A percentile compares a stretch with the other conserved stretches of the same genome.
Evolutionary conservation across 2,797 vertebrate genomes (phyloP).

Genomic region (Acrossocheilus fasciatus): DNA sequence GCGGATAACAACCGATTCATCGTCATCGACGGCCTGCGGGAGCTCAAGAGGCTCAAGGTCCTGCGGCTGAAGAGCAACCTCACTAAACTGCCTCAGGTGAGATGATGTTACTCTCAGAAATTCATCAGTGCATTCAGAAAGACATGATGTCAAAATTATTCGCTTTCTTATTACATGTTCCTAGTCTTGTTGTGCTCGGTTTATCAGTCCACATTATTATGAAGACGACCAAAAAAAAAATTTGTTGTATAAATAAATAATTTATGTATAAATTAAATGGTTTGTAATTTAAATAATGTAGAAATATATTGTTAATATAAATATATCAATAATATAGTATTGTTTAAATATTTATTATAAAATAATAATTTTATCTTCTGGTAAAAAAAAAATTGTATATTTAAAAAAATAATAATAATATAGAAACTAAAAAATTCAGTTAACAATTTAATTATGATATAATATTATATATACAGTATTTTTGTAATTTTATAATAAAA

Average conservation of each 20-base stretch:
- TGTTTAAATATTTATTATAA: too few species aligned
- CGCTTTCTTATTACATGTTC: background rate
- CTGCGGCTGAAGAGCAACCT: conserved; percentile 96
- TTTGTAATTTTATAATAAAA: background rate
- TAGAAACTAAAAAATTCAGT: too few species aligned
- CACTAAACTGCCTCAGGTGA: conserved; percentile 90
- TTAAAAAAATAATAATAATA: too few species aligned
- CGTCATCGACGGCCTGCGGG: conserved; percentile 92
- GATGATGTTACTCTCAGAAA: background rate
- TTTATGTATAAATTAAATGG: background rate
- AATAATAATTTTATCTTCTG: too few species aligned
- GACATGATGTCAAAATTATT: background rate
- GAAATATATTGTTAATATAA: background rate
- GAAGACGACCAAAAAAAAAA: background rate
- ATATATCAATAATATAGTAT: too few species aligned
- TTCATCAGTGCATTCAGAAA: background rate
- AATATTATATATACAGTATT: too few species aligned
- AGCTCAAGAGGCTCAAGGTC: conserved; percentile 94
- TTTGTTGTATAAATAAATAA: background rate
- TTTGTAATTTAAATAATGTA: background rate
- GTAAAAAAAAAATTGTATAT: too few species aligned
- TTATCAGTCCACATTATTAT: background rate
- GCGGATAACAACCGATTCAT: conserved; percentile 97
- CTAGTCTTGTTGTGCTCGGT: background rate
- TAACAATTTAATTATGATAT: too few species aligned